Percentiles rank a stretch among this genome's conserved stretches.
Conservation (phyloP, 2,113 vertebrate genomes). For the Oncorhynchus mykiss region DNA sequence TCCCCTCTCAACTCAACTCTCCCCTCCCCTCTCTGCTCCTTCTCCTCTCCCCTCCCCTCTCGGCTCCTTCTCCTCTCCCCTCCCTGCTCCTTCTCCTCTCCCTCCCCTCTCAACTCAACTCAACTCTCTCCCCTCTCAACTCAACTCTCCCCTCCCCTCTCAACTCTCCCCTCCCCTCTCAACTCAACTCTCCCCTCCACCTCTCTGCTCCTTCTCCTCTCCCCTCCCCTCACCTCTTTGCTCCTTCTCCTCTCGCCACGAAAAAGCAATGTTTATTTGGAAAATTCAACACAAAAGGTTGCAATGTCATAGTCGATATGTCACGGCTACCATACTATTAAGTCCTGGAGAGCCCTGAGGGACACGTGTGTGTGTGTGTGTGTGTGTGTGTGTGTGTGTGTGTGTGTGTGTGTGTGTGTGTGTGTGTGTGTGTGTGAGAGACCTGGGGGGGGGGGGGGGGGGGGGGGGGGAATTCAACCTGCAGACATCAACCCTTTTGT, state of each 20-base stretch:
- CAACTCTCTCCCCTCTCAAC: neutral
- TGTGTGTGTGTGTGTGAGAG: too few relatives aligned
- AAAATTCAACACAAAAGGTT: conserved; percentile 58
- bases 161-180: neutral
- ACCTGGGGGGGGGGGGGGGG: too few relatives aligned
- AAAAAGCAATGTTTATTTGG: conserved; percentile 43
- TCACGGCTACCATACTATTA: conserved; percentile 39
- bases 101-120: too few relatives aligned
- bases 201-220: neutral
- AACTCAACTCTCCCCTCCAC: neutral
- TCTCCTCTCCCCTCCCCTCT: neutral
- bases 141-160: neutral
- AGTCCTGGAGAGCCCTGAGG: conserved; percentile 44
- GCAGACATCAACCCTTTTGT: neutral
- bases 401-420: neutral
- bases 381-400: too few relatives aligned
- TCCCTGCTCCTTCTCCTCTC: too few relatives aligned
- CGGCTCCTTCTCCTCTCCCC: too few relatives aligned
- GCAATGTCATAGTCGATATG: conserved; percentile 53
- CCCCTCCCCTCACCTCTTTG: neutral
- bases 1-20: too few relatives aligned
- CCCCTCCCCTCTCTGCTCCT: too few relatives aligned
- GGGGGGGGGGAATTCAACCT: neutral
- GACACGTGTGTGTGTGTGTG: conserved; percentile 22
- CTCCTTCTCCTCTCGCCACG: neutral